Evolutionary conservation across 2,113 vertebrate species (phyloP), one percentile per base, ranked within the genome.

Genomic region (Oryzias celebensis): DNA sequence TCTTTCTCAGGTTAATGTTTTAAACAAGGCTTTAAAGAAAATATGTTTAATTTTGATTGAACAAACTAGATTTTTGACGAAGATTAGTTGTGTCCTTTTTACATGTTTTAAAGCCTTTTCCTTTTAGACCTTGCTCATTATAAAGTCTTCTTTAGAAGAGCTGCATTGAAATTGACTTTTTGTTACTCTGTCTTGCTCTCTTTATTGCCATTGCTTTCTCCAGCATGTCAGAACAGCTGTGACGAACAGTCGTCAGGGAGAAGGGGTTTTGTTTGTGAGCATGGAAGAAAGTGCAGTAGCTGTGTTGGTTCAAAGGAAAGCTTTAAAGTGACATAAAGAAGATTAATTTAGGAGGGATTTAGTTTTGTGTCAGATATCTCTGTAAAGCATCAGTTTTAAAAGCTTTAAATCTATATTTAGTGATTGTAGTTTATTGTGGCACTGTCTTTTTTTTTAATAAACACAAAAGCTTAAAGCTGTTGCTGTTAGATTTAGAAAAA

Each of bases 341-440:
- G 45, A 63, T 58, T 73, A 73, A 70, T 62, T 65, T 52, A 58
- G 51, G 36, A 65, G 63, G 7, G 62, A 73, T 59, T 76, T 65
- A 36, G 14, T n/a, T 49, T 31, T 28, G 22, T 31, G 26, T 57
- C 54, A 23, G 49, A 72, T 16, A 47, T 44, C 18, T 59, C 50
- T 62, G 4, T 62, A 23, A 70, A 53, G 15, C 4, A 15, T 55
- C 13, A 1, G 1, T 61, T 71, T 69, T 51, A 42, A 54, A 52
- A 58, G 56, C 43, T 49, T 28, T 55, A 50, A 48, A 48, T 63
- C 36, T 28, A 52, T 46, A 23, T 60, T 68, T 67, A 53, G 45
- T 52, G 47, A 52, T 60, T 43, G 53, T 72, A 45, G 5, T 58
- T 17, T 28, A 28, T 23, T 56, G 52, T 46, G 26, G 28, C 10